Base-by-base conservation (phyloP, 2,113 vertebrate species). In the Chitala chitala region DNA sequence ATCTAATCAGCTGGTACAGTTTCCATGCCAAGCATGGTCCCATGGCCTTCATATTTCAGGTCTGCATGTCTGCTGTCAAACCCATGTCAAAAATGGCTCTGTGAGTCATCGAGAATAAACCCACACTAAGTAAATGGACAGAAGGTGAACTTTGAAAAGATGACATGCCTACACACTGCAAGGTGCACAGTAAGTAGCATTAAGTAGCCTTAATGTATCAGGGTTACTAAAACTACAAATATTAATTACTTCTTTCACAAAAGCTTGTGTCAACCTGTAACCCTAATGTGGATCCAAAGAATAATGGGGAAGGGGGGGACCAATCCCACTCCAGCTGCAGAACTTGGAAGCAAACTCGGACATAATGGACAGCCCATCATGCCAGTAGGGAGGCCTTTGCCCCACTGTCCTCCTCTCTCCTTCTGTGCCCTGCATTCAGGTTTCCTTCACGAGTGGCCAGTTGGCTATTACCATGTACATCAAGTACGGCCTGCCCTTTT, bases 11-110 rank as follows among this genome's bases (percentile, higher is more conserved):
- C 78, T 75, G 82, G 74, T 76, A 68, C 79, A 80, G 71, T 50
- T 86, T 84, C 78, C 83, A 82, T 78, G 81, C 69, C 84, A 75
- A 88, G 86, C 81, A 86, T 84, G 79, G 83, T 76, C 82, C 84
- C 86, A 84, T 82, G 86, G 82, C 84, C 84, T 80, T 86, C 84
- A 78, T 58, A 87, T 85, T 77, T 87, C 82, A 83, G 84, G 83
- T 84, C 86, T 82, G 0, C 82, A 81, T 84, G 82, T 51, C 74
- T 78, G n/a, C 0, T 83, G 84, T 87, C 85, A 87, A 82, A 81
- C 86, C 51, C 22, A 33, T 42, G 46, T 83, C 76, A 86, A 83
- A 81, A 81, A 75, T 75, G 15, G 81, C 77, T 82, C 63, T 73
- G 84, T 86, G 83, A 80, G 87, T 86, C 86, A 79, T 64, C 0